Percentiles rank a stretch among this genome's conserved stretches.
These are phyloP conservation scores for Peromyscus nudipes DNA, from an alignment of 2,797 vertebrate genomes.

Conservation along the genomic window DNA sequence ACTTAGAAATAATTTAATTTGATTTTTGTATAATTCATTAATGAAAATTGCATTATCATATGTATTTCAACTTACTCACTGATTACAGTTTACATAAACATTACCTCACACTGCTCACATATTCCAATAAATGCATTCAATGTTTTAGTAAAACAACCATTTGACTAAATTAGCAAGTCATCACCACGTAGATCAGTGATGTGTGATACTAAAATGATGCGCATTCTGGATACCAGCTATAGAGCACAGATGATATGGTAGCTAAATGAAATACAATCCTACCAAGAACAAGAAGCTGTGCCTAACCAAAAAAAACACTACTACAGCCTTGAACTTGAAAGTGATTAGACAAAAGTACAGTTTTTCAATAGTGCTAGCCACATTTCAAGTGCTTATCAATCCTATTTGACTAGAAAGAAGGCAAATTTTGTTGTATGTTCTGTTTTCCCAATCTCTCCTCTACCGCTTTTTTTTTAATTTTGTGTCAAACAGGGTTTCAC, in stretches of 20 bases:
- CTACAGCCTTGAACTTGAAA: not conserved
- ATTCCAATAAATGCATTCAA: not conserved
- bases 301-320: not conserved
- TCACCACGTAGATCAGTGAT: not conserved
- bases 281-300: not conserved
- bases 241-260: not conserved
- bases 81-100: slow-evolving; percentile 21
- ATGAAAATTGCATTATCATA: slow-evolving; percentile 38
- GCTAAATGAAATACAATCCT: not conserved
- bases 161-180: slow-evolving; percentile 22
- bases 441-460: not conserved
- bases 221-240: not conserved
- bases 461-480: not conserved
- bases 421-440: not conserved
- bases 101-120: not conserved
- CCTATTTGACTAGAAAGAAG: not conserved
- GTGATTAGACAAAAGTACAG: not conserved
- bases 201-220: not conserved
- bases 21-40: too few species aligned
- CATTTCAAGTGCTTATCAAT: not conserved
- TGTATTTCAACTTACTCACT: slow-evolving; percentile 17
- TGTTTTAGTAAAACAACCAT: slow-evolving; percentile 1
- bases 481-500: not conserved
- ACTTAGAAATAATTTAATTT: slow-evolving; percentile 29
- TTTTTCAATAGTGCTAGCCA: not conserved